Conservation (phyloP, 1,140 invertebrate species). For the Nilaparvata lugens region DNA sequence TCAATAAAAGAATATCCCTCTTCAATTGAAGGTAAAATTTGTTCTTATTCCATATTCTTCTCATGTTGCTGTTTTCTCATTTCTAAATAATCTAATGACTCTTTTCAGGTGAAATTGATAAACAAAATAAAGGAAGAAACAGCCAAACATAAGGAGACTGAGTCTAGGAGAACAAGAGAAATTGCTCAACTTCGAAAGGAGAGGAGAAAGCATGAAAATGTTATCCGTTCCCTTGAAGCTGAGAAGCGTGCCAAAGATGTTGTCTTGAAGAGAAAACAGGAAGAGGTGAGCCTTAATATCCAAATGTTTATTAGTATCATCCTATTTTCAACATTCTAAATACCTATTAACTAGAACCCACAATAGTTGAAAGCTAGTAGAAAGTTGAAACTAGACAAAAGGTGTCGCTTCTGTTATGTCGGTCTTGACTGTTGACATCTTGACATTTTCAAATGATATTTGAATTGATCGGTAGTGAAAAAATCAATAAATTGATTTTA, state of each 20-base stretch:
- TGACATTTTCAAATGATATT: too few species aligned
- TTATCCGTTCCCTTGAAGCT: conserved; percentile 77
- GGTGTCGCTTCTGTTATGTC: too few species aligned
- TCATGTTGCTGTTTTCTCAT: neutral
- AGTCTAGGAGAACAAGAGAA: conserved; percentile 58
- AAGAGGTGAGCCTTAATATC: conserved; percentile 82
- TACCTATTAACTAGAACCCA: neutral
- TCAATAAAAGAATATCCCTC: too few species aligned
- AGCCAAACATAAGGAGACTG: conserved; percentile 69
- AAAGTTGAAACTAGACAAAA: too few species aligned
- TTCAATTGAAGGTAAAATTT: neutral
- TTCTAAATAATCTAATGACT: neutral
- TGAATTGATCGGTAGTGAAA: too few species aligned
- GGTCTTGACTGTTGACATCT: too few species aligned
- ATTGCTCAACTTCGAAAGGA: conserved; percentile 85
- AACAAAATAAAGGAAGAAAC: conserved; percentile 91
- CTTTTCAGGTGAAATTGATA: conserved; percentile 69
- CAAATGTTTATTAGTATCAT: neutral
- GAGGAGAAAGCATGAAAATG: conserved; percentile 75
- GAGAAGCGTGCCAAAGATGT: conserved; percentile 88
- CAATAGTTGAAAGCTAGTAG: too few species aligned
- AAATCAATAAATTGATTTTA: too few species aligned
- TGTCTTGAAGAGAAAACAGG: conserved; percentile 83
- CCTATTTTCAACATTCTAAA: neutral
- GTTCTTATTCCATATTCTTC: neutral